Evolutionary conservation across 2,888 invertebrate species (phyloP), one percentile per base, ranked within the genome.

Genomic region (Salpingus planirostris): DNA sequence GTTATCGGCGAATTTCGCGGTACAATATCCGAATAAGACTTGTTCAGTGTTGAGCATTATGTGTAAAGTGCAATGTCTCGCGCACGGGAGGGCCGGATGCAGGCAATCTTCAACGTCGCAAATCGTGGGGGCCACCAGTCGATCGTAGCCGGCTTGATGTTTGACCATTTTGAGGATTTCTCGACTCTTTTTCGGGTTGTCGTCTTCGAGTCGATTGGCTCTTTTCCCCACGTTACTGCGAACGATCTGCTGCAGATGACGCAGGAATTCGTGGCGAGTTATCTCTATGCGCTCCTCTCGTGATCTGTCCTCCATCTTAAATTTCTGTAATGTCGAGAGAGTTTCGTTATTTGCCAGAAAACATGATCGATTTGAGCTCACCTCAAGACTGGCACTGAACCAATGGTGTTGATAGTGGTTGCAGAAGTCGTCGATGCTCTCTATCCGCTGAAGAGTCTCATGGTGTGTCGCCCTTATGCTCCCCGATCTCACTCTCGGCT

Each of bases 11-110:
- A 80, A 81, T 62, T 84, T 83, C 38, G 83, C 84, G 38, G 84
- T 83, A 62, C 86, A 87, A 50, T 81, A 79, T 57, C 78, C 77
- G 64, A 82, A 87, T 37, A 66, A 44, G 24, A 62, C 57, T 66
- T 93, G 92, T 51, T 88, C 86, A 6, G 79, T 74, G 60, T 89
- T 88, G 41, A 78, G 72, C 67, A 88, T 85, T 48, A 92, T 85
- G 68, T 93, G 93, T 39, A 77, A 66, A 21, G 81, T 70, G 62
- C 92, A 93, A 59, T 89, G 82, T 37, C 84, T 78, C 1, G 86
- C 80, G 58, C 81, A 84, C 0, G 87, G 85, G 47, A 88, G 55
- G 2, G 84, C 78, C 1, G 62, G 57, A 40, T 65, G 63, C 11
- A 52, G 31, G 40, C 58, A 58, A 23, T 53, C 46, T 8, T 50